A percentile compares a stretch with the other conserved stretches of the same genome.
These are phyloP conservation scores for Agonopterix subpropinquella DNA, from an alignment of 2,888 invertebrate genomes.

Conservation along the genomic window DNA sequence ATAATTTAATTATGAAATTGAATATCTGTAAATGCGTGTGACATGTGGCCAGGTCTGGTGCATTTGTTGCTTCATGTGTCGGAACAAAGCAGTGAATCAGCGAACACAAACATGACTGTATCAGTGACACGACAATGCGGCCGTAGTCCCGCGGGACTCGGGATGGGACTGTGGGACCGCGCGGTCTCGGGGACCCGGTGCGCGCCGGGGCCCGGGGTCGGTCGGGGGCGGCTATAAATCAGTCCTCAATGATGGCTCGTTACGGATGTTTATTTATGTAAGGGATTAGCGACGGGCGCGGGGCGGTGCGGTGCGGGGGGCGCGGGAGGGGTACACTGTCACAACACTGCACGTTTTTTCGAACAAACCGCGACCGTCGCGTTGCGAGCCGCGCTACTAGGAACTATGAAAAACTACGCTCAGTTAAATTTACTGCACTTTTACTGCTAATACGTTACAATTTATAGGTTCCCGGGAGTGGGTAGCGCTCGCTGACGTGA, in stretches of 20 bases:
- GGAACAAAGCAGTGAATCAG: no score
- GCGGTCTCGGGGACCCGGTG: not conserved
- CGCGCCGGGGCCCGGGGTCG: not conserved
- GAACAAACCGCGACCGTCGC: conserved; percentile 5
- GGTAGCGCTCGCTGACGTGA: conserved; percentile 5
- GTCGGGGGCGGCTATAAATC: conserved; percentile 21
- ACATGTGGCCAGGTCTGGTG: no score
- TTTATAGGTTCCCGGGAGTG: conserved; percentile 48
- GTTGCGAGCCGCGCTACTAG: conserved; percentile 22
- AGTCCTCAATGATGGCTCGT: conserved; percentile 24
- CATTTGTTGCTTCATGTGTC: no score
- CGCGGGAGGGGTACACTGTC: conserved; percentile 23
- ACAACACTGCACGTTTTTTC: conserved; percentile 27
- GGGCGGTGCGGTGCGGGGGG: conserved; percentile 9
- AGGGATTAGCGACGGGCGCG: conserved; percentile 6
- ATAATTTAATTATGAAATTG: no score
- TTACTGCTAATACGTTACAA: conserved; percentile 43
- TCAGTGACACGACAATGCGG: not conserved
- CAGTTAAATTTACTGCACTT: conserved; percentile 30
- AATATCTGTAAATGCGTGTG: no score
- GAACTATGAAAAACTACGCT: conserved; percentile 29
- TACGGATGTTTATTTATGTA: conserved; percentile 14
- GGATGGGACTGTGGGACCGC: not conserved
- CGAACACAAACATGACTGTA: conserved; percentile 6
- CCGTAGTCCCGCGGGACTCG: no score